These are phyloP conservation scores for Psilopogon haemacephalus DNA, from an alignment of 2,113 vertebrate genomes.

Conservation along the genomic window DNA sequence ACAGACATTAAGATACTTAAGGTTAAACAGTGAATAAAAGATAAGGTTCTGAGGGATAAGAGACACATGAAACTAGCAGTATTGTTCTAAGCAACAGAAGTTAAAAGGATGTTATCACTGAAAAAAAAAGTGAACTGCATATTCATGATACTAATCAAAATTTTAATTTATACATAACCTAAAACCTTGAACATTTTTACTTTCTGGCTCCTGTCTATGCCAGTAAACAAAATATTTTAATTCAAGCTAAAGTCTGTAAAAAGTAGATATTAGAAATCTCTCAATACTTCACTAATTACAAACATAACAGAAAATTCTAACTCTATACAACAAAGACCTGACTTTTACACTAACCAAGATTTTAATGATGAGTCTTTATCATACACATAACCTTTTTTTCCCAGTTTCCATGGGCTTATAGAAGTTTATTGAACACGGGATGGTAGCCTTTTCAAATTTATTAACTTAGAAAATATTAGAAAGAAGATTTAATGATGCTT, in stretches of 20 bases:
- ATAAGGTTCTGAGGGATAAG: background rate
- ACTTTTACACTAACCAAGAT: background rate
- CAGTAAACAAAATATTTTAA: background rate
- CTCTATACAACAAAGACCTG: background rate
- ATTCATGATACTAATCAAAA: background rate
- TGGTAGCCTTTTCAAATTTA: background rate
- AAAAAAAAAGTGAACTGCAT: constrained; percentile 8
- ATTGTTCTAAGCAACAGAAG: background rate
- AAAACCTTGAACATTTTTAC: background rate
- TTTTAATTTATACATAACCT: background rate
- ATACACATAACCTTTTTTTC: background rate
- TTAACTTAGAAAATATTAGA: background rate
- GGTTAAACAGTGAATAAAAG: background rate
- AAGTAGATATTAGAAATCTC: background rate
- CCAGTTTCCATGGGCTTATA: background rate
- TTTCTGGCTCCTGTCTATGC: background rate
- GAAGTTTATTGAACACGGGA: background rate
- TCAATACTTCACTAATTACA: background rate
- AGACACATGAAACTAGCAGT: background rate
- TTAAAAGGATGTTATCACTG: background rate
- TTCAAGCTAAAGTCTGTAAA: background rate
- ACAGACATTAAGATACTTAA: background rate
- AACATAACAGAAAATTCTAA: background rate
- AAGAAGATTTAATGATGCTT: background rate
- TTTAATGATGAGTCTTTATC: background rate